Conservation (phyloP, 2,888 invertebrate genomes). For the Nemotelus nigrinus region DNA sequence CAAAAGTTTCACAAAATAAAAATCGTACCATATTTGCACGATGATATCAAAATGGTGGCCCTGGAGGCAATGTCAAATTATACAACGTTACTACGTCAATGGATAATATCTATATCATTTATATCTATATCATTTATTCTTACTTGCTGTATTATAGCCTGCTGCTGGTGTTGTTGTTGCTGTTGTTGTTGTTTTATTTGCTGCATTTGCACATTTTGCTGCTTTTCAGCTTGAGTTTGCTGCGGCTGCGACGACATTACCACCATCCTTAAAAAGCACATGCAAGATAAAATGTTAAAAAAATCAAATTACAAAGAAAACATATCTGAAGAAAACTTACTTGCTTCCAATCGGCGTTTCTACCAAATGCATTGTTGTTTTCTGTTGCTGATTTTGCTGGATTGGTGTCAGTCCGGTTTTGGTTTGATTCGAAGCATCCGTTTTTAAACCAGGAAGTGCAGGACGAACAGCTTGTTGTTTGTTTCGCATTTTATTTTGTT, state of each 20-base stretch:
- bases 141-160: conserved; percentile 58
- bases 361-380: conserved; percentile 65
- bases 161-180: conserved; percentile 54
- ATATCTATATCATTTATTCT: neutral
- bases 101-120: too few relatives aligned
- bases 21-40: too few relatives aligned
- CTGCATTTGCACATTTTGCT: conserved; percentile 64
- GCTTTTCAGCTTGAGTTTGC: conserved; percentile 55
- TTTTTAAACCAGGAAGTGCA: conserved; percentile 70
- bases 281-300: conserved; percentile 1
- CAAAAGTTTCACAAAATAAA: too few relatives aligned
- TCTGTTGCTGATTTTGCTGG: conserved; percentile 57
- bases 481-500: conserved; percentile 75
- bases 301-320: neutral
- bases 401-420: conserved; percentile 49
- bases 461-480: conserved; percentile 76
- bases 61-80: too few relatives aligned
- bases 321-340: conserved; percentile 59
- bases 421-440: conserved; percentile 79
- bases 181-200: conserved; percentile 57
- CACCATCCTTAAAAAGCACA: conserved; percentile 60
- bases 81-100: too few relatives aligned
- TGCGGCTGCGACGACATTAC: conserved; percentile 60
- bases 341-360: conserved; percentile 67
- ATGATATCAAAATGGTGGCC: too few relatives aligned